Evolutionary conservation across 2,888 invertebrate genomes (phyloP).

Genomic region (Sinopyrophorus schimmeli): DNA sequence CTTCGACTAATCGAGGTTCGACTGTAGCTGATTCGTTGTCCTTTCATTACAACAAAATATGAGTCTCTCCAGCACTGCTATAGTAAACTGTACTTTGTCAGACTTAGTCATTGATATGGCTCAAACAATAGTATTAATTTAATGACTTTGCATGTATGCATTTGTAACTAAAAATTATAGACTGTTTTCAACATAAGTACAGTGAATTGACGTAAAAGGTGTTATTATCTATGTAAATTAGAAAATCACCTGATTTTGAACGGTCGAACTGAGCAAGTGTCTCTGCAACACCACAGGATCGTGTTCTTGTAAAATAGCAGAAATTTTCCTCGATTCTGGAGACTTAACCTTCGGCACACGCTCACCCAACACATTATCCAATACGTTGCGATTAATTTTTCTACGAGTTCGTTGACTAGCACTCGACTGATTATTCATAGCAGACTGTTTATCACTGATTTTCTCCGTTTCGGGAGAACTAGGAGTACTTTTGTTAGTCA

Average conservation of each 20-base stretch:
- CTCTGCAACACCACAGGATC: conserved; percentile 82
- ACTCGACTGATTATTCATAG: conserved; percentile 35
- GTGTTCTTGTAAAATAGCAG: conserved; percentile 81
- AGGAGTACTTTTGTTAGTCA: conserved; percentile 53
- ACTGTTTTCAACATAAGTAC: too few species aligned
- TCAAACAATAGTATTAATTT: too few species aligned
- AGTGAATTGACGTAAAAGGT: too few species aligned
- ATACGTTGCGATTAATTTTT: conserved; percentile 59
- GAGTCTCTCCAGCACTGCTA: too few species aligned
- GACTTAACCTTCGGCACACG: conserved; percentile 66
- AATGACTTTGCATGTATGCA: too few species aligned
- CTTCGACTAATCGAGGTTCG: too few species aligned
- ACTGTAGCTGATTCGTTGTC: too few species aligned
- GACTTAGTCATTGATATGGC: too few species aligned
- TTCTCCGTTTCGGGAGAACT: conserved; percentile 45
- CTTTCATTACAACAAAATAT: too few species aligned
- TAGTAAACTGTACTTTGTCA: too few species aligned
- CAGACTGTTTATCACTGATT: conserved; percentile 32
- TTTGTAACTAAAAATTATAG: too few species aligned
- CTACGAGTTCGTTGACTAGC: conserved; percentile 46
- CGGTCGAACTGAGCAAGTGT: conserved; percentile 78
- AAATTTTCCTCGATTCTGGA: conserved; percentile 75
- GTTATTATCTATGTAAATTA: too few species aligned
- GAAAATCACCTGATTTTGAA: conserved; percentile 87
- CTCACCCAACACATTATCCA: conserved; percentile 70